A percentile compares a stretch with the other conserved stretches of the same genome.
These are phyloP conservation scores for Chelonoidis abingdonii DNA, from an alignment of 2,113 vertebrate species.

Conservation along the genomic window DNA sequence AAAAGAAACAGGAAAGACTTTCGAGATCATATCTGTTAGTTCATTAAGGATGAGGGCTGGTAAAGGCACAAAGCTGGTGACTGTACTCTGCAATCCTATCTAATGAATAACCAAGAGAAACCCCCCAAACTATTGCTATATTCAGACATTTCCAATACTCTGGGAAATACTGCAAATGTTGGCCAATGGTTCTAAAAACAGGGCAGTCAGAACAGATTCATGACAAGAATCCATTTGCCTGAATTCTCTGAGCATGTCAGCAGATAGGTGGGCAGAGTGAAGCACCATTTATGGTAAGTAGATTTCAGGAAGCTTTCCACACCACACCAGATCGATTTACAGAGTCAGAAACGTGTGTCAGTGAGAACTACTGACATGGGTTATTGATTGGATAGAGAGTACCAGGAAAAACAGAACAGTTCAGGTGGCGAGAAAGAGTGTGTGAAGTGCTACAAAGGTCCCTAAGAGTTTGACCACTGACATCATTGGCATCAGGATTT, in stretches of 20 bases:
- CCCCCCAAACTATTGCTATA: neutral
- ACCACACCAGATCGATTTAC: neutral
- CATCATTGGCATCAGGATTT: neutral
- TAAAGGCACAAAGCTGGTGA: neutral
- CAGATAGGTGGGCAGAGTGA: neutral
- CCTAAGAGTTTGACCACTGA: neutral
- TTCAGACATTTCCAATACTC: neutral
- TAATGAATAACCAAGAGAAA: neutral
- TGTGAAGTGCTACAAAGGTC: neutral
- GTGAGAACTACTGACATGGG: neutral
- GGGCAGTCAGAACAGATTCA: neutral
- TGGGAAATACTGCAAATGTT: neutral
- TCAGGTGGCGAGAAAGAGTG: neutral
- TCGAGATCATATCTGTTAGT: neutral
- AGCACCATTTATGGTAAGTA: neutral
- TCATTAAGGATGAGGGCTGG: neutral
- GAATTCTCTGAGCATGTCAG: neutral
- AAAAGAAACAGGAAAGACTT: neutral
- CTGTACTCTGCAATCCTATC: neutral
- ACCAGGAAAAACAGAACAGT: neutral
- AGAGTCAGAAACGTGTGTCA: neutral
- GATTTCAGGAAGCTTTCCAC: neutral
- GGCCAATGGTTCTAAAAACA: neutral
- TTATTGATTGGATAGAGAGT: neutral
- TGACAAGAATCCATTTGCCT: neutral